Evolutionary conservation across 2,113 vertebrate species (phyloP), one percentile per base, ranked within the genome.

Genomic region (Tragelaphus imberbis): DNA sequence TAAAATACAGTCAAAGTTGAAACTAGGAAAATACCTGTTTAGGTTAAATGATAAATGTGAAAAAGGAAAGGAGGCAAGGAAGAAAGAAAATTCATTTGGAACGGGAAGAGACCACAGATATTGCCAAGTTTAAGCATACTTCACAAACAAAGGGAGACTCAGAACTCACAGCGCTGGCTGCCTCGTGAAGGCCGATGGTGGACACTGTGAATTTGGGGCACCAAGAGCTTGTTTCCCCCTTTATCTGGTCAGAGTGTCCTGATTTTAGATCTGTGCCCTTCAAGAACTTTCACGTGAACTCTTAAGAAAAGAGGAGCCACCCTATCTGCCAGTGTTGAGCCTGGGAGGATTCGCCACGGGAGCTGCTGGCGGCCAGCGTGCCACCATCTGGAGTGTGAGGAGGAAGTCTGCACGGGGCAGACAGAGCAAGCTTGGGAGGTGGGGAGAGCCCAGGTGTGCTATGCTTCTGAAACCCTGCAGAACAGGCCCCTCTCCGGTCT

Each of bases 81-180:
- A 88, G 51, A 19, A 55, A 86, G 61, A 15, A 92, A 90, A 82
- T 59, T n/a, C 33, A 12, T 71, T 95, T 71, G 71, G 19, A 94
- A 84, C 21, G 84, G 44, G 19, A 51, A 27, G 44, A 81, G 13
- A 16, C n/a, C 49, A 93, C n/a, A 86, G 30, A 49, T 7, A 61
- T 53, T 11, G 80, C 84, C 33, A 75, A 44, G 12, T 80, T 75
- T 86, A 97, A 94, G 11, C 33, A 15, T 12, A 90, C 53, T 92
- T 92, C n/a, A 97, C 9, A 90, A 95, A 88, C 12, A 16, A 65
- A 51, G 13, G 28, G 82, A 58, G n/a, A 59, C 59, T 85, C 16
- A 86, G 51, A 56, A 96, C 40, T 88, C 56, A 97, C 25, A 23
- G 92, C 11, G 36, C 8, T 27, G 4, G 10, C 21, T 7, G 3